These are phyloP conservation scores for Anas bahamensis DNA, from an alignment of 2,797 vertebrate species.

Conservation along the genomic window DNA sequence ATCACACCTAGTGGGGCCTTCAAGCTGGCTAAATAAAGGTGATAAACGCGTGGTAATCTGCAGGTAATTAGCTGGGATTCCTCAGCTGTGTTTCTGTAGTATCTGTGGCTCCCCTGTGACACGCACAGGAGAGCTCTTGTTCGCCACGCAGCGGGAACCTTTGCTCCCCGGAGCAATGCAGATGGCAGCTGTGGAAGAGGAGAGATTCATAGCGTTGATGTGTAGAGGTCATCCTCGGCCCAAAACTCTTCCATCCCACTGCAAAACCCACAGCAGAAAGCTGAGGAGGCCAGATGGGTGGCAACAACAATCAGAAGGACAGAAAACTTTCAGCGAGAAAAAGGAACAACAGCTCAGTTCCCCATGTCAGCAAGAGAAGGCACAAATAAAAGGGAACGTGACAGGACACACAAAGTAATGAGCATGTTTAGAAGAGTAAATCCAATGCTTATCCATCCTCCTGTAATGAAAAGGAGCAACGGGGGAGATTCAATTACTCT, in stretches of 20 bases:
- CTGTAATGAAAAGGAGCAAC: not conserved
- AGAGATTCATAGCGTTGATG: not conserved
- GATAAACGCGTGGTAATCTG: not conserved
- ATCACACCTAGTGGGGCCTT: not conserved
- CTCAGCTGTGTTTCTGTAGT: not conserved
- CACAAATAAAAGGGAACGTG: not conserved
- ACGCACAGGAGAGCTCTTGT: not conserved
- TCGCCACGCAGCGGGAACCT: not conserved
- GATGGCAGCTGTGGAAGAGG: not conserved
- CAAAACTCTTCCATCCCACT: not conserved
- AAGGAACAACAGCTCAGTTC: not conserved
- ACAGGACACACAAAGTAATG: not conserved
- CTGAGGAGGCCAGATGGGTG: not conserved
- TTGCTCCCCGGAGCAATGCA: not conserved
- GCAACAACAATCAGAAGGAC: not conserved
- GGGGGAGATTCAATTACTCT: not conserved
- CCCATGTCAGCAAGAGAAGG: not conserved
- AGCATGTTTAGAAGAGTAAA: slow-evolving; percentile 1
- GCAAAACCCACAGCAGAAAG: not conserved
- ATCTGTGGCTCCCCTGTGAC: not conserved
- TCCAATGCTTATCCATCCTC: not conserved
- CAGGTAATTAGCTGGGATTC: not conserved
- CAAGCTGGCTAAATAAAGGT: not conserved
- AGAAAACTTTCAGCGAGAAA: not conserved
- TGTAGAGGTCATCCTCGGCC: not conserved